phyloP scores from a whole-genome alignment of 2,888 invertebrate genomes.

The Didymodactylos carnosus region DNA sequence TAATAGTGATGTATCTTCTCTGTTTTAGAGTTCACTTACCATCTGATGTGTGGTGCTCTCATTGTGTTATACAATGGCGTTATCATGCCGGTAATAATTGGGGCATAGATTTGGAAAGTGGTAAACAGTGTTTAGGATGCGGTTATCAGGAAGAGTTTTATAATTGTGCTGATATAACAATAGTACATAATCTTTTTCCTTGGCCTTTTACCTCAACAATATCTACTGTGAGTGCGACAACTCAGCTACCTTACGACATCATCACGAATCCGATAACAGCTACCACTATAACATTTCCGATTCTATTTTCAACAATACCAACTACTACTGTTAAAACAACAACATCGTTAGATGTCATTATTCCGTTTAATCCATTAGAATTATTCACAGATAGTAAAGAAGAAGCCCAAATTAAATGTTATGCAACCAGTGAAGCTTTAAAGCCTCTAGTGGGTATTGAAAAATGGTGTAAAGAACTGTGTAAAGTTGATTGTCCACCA shows the following conservation, averaged over 20 bases:
- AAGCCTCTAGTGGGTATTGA: background rate
- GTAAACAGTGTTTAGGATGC: conserved; percentile 8
- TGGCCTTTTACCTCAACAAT: background rate
- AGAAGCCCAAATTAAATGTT: background rate
- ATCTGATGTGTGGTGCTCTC: conserved; percentile 23
- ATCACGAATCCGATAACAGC: background rate
- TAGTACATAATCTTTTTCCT: background rate
- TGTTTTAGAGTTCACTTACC: conserved; percentile 18
- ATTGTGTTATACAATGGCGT: conserved; percentile 35
- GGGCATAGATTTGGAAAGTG: background rate
- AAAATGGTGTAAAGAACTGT: background rate
- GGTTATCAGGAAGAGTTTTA: conserved; percentile 15
- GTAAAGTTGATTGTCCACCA: background rate
- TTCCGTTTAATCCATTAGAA: background rate
- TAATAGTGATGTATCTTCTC: too few relatives aligned
- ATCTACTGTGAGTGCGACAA: too few relatives aligned
- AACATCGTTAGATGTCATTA: background rate
- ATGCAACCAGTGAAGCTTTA: background rate
- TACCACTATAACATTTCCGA: background rate
- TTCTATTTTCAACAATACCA: background rate
- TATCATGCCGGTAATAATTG: conserved; percentile 22
- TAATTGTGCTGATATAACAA: background rate
- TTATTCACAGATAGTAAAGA: background rate
- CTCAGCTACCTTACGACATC: background rate
- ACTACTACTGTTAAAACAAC: too few relatives aligned